A percentile compares a stretch with the other conserved stretches of the same genome.
These are phyloP conservation scores for Drosophila glabriapex DNA, from an alignment of 2,888 invertebrate genomes.

Conservation along the genomic window DNA sequence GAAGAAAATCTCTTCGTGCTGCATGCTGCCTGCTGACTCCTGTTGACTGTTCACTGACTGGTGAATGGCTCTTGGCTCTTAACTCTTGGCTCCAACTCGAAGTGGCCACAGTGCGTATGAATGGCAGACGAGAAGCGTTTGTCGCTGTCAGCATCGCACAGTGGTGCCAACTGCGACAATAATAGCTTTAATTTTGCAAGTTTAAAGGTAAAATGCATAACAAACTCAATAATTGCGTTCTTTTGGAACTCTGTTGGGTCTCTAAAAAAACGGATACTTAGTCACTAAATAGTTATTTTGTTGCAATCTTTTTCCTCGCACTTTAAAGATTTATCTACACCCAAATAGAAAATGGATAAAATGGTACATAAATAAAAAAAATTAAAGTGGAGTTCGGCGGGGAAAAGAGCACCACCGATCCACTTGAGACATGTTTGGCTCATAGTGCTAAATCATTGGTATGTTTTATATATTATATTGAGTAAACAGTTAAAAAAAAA, in stretches of 20 bases:
- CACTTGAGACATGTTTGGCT: background rate
- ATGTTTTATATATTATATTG: background rate
- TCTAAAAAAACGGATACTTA: background rate
- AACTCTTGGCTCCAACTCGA: constrained; percentile 14
- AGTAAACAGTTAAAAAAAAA: background rate
- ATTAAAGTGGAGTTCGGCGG: background rate
- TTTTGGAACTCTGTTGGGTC: background rate
- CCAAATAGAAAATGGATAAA: background rate
- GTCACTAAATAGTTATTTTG: background rate
- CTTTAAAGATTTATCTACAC: background rate
- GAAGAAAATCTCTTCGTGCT: background rate
- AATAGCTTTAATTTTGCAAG: background rate
- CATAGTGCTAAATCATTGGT: background rate
- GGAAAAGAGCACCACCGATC: rapidly evolving
- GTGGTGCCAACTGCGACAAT: background rate
- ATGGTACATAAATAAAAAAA: background rate
- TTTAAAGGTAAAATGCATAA: background rate
- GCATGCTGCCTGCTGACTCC: background rate
- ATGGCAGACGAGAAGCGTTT: constrained; percentile 61
- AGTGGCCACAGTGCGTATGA: constrained; percentile 74
- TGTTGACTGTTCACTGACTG: constrained; percentile 13
- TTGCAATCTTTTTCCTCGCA: background rate
- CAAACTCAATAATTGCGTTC: background rate
- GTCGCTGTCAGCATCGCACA: constrained; percentile 5
- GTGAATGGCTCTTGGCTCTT: constrained; percentile 47